phyloP scores from a whole-genome alignment of 2,113 vertebrate genomes.

The Elgaria multicarinata region DNA sequence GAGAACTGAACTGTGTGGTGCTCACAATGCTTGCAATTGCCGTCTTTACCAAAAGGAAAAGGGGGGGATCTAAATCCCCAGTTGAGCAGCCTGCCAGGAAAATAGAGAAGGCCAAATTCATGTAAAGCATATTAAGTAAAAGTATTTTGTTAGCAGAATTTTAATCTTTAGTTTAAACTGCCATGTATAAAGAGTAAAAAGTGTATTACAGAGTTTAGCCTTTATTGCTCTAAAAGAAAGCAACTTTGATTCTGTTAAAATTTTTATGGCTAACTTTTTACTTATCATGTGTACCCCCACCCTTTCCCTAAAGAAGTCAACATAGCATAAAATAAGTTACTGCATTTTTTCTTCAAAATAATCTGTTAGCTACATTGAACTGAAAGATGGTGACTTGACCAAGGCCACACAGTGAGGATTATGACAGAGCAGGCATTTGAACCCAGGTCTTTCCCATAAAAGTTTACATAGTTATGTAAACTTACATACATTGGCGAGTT shows the following conservation, averaged over 20 bases:
- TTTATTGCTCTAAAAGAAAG: background rate
- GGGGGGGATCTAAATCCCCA: slow-evolving; percentile 26
- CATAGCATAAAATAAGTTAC: background rate
- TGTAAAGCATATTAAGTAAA: slow-evolving; percentile 55
- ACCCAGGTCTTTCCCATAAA: background rate
- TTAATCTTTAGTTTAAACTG: slow-evolving; percentile 52
- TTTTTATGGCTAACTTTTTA: background rate
- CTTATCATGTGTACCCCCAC: too few species aligned
- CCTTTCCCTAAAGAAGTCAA: background rate
- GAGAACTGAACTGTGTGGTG: slow-evolving; percentile 56
- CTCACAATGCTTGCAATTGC: slow-evolving; percentile 49
- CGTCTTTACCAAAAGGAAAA: slow-evolving; percentile 25
- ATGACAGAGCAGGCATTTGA: background rate
- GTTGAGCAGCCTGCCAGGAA: slow-evolving; percentile 46
- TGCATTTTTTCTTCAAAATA: background rate
- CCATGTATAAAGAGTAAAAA: background rate
- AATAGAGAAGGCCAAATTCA: slow-evolving; percentile 51
- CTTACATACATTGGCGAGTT: background rate
- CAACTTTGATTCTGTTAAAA: background rate
- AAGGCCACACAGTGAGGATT: background rate
- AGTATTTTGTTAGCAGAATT: slow-evolving; percentile 53
- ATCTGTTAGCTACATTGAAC: background rate
- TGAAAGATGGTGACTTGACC: background rate
- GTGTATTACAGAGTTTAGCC: background rate
- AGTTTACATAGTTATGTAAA: background rate